Evolutionary conservation across 2,888 invertebrate genomes (phyloP).

Genomic region (Cremastinae sp.): DNA sequence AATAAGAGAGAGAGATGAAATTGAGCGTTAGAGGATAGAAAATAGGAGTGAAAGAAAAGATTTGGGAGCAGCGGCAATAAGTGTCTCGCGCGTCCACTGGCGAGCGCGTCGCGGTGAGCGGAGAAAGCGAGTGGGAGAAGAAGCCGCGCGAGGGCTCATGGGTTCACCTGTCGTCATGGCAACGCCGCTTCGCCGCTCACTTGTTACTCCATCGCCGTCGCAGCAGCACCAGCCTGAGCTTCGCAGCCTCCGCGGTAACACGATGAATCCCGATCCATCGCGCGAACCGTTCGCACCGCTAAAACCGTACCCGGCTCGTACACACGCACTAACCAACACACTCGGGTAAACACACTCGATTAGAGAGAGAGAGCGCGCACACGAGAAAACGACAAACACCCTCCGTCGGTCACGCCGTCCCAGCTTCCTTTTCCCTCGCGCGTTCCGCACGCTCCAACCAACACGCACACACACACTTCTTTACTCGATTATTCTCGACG

Average conservation of each 20-base stretch:
- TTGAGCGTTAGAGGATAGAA: too few relatives aligned
- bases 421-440: too few relatives aligned
- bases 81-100: conserved; percentile 19
- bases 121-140: conserved; percentile 22
- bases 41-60: too few relatives aligned
- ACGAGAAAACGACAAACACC: conserved; percentile 36
- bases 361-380: conserved; percentile 7
- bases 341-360: conserved; percentile 19
- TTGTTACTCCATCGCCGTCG: conserved; percentile 79
- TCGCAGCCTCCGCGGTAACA: conserved; percentile 75
- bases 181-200: conserved; percentile 80
- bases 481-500: conserved; percentile 28
- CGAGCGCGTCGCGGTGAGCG: conserved; percentile 15
- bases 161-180: conserved; percentile 80
- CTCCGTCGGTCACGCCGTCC: conserved; percentile 46
- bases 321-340: too few relatives aligned
- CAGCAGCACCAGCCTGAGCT: conserved; percentile 66
- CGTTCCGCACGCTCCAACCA: conserved; percentile 18
- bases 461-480: too few relatives aligned
- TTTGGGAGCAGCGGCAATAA: background rate
- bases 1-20: too few relatives aligned
- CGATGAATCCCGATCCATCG: conserved; percentile 74
- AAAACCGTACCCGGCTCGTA: conserved; percentile 13
- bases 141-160: conserved; percentile 69
- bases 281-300: conserved; percentile 58